Evolutionary conservation across 2,113 vertebrate genomes (phyloP).

Genomic region (Lycocorax pyrrhopterus): DNA sequence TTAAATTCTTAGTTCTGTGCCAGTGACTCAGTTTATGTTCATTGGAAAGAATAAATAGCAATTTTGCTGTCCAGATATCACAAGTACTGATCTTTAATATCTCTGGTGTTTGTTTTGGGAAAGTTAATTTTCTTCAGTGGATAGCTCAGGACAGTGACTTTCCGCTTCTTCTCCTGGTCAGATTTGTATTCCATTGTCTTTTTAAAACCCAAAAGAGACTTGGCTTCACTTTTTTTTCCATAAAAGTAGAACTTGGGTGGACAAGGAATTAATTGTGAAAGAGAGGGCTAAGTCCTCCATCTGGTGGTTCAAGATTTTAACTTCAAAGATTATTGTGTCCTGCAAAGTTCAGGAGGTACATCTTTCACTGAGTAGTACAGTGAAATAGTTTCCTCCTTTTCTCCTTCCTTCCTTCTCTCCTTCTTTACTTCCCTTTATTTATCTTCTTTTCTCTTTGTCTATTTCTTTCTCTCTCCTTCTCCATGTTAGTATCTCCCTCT

Average conservation of each 20-base stretch:
- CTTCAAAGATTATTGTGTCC: background rate
- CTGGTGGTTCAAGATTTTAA: background rate
- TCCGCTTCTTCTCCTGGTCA: background rate
- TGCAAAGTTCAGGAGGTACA: background rate
- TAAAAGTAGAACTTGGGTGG: background rate
- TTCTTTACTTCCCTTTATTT: background rate
- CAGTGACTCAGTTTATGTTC: background rate
- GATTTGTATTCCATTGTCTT: background rate
- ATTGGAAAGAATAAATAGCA: background rate
- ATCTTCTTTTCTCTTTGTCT: background rate
- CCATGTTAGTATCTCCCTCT: background rate
- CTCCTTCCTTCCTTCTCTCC: background rate
- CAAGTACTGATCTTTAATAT: background rate
- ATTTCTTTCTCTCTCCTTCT: background rate
- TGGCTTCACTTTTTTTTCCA: background rate
- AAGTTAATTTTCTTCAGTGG: slow-evolving; percentile 1
- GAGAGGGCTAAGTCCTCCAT: background rate
- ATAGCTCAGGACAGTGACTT: background rate
- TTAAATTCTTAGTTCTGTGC: background rate
- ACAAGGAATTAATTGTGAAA: background rate
- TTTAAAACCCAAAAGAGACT: background rate
- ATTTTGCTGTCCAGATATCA: background rate
- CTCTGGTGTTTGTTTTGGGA: background rate
- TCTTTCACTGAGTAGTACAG: background rate
- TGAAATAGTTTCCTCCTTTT: background rate